Percentiles rank a stretch among this genome's conserved stretches.
These are phyloP conservation scores for Aleadryas rufinucha DNA, from an alignment of 2,113 vertebrate genomes.

Conservation along the genomic window DNA sequence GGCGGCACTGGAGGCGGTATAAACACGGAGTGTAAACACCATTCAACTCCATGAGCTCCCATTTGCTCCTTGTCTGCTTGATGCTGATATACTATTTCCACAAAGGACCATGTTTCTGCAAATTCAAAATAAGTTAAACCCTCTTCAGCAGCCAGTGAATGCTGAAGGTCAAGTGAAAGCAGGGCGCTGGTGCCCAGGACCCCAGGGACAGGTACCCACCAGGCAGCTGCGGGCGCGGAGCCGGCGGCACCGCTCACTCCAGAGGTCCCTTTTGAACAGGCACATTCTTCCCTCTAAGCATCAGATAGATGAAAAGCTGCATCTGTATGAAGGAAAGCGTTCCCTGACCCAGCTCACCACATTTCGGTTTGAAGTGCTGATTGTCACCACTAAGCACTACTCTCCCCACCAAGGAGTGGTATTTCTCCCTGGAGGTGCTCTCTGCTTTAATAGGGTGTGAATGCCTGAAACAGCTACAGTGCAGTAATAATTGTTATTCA, in stretches of 20 bases:
- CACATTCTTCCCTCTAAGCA: not conserved
- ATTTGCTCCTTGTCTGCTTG: not conserved
- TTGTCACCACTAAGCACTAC: slow-evolving; percentile 39
- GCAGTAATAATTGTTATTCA: slow-evolving; percentile 38
- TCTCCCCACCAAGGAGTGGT: slow-evolving; percentile 26
- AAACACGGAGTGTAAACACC: not conserved
- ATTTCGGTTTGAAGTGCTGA: slow-evolving; percentile 25
- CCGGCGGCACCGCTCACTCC: not conserved
- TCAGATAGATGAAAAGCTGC: not conserved
- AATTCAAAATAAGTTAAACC: not conserved
- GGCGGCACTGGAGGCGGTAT: rapidly evolving
- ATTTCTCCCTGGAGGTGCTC: slow-evolving; percentile 26
- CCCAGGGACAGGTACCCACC: not conserved
- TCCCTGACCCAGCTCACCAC: not conserved
- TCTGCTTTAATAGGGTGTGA: slow-evolving; percentile 8
- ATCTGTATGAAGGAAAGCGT: not conserved
- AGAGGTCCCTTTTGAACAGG: not conserved
- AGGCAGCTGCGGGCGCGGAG: not conserved
- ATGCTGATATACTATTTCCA: not conserved
- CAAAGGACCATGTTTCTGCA: not conserved
- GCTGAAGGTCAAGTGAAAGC: not conserved
- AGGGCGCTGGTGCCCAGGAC: not conserved
- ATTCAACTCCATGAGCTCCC: not conserved
- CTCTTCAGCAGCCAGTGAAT: not conserved
- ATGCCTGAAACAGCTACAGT: not conserved